Percentiles rank a stretch among this genome's conserved stretches.
phyloP scores from a whole-genome alignment of 2,888 invertebrate genomes.

The Cantharis flavilabris region DNA sequence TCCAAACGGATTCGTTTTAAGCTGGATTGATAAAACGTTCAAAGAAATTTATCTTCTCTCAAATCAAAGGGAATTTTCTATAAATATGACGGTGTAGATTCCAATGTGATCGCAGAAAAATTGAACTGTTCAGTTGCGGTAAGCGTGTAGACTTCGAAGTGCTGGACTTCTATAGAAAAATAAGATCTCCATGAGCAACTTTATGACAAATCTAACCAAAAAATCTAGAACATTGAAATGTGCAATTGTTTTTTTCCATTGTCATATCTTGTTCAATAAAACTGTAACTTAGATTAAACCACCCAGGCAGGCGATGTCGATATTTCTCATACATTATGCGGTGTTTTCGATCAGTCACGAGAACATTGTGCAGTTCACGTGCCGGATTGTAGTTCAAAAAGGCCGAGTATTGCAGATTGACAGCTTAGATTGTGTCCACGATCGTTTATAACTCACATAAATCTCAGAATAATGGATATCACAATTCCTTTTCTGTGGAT shows the following conservation, averaged over 20 bases:
- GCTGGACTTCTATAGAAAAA: background rate
- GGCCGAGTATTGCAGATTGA: slow-evolving; percentile 43
- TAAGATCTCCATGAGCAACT: background rate
- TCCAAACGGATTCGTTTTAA: background rate
- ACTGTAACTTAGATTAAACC: slow-evolving; percentile 8
- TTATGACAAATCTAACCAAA: background rate
- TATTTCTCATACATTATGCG: slow-evolving; percentile 24
- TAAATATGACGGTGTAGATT: background rate
- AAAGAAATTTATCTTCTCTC: background rate
- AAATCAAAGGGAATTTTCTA: background rate
- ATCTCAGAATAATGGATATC: slow-evolving; percentile 16
- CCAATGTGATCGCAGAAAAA: background rate
- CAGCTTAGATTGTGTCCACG: slow-evolving; percentile 46
- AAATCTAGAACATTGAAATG: background rate
- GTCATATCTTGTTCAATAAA: background rate
- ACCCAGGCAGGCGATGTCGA: slow-evolving; percentile 25
- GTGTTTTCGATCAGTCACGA: slow-evolving; percentile 41
- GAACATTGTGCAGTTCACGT: slow-evolving; percentile 45
- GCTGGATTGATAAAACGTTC: background rate
- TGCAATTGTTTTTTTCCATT: background rate
- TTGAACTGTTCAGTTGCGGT: background rate
- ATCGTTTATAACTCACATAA: slow-evolving; percentile 40
- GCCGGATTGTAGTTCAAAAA: slow-evolving; percentile 46
- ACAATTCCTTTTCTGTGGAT: slow-evolving; percentile 3
- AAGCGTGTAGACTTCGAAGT: background rate